Conservation (phyloP, 2,888 invertebrate species). For the Tipula helvola region DNA sequence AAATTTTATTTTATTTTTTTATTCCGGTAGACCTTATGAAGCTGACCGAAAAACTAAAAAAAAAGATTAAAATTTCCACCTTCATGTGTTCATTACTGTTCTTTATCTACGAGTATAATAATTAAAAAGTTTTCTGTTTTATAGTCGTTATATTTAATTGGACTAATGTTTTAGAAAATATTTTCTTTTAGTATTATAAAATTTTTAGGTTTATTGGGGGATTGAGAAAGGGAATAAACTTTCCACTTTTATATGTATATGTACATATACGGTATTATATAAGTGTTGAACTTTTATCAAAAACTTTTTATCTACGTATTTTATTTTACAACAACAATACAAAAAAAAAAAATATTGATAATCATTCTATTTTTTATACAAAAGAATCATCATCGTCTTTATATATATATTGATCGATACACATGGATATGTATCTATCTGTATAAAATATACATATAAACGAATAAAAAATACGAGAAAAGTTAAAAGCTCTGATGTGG, state of each 20-base stretch:
- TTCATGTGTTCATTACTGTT: background rate
- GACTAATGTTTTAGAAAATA: background rate
- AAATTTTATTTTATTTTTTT: no score
- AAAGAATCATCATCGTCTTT: background rate
- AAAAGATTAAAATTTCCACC: background rate
- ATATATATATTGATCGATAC: background rate
- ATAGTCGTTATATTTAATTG: background rate
- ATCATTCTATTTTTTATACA: background rate
- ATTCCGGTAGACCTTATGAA: background rate
- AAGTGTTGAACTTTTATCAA: background rate
- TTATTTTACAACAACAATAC: background rate
- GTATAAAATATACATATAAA: background rate
- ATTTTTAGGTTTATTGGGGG: background rate
- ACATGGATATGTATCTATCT: background rate
- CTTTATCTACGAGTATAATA: background rate
- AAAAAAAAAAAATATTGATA: background rate
- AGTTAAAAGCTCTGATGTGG: slow-evolving; percentile 4
- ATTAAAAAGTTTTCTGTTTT: background rate
- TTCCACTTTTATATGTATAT: background rate
- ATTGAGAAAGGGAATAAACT: background rate
- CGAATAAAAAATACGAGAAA: background rate
- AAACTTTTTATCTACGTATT: background rate
- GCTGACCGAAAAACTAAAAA: background rate
- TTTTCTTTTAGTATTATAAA: background rate
- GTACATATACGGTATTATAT: background rate